Percentiles rank a stretch among this genome's conserved stretches.
Conservation (phyloP, 1,140 invertebrate species). For the Sogatella furcifera region DNA sequence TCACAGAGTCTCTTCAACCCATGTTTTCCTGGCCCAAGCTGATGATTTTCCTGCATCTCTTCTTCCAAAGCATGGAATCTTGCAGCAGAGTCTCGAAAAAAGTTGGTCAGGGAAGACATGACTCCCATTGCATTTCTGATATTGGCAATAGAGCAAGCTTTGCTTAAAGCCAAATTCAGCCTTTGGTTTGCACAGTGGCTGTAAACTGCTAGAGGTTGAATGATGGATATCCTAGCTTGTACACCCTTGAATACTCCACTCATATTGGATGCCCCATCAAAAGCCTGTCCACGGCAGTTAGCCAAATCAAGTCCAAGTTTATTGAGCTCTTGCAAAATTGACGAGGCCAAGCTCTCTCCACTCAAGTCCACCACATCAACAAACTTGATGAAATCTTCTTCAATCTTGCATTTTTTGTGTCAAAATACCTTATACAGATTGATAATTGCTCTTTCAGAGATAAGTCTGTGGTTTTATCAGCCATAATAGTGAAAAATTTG, state of each 20-base stretch:
- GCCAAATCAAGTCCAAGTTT: constrained; percentile 13
- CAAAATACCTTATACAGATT: constrained; percentile 19
- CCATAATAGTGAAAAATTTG: constrained; percentile 14
- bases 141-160: no score
- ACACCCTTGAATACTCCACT: constrained; percentile 12
- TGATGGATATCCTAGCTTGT: constrained; percentile 11
- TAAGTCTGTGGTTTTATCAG: constrained; percentile 21
- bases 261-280: constrained; percentile 23
- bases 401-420: constrained; percentile 6
- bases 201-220: background rate
- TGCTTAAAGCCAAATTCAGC: background rate
- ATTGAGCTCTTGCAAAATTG: background rate
- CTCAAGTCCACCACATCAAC: constrained; percentile 7
- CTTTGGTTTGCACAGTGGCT: background rate
- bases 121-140: no score
- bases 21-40: no score
- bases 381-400: constrained; percentile 23
- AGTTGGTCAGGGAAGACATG: no score
- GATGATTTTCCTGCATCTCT: no score
- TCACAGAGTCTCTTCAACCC: no score
- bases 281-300: constrained; percentile 21
- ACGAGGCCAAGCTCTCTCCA: background rate
- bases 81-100: no score
- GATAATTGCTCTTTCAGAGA: constrained; percentile 15
- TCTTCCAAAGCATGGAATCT: no score